Evolutionary conservation across 2,797 vertebrate species (phyloP).

Genomic region (Microctenopoma steveboyesi): DNA sequence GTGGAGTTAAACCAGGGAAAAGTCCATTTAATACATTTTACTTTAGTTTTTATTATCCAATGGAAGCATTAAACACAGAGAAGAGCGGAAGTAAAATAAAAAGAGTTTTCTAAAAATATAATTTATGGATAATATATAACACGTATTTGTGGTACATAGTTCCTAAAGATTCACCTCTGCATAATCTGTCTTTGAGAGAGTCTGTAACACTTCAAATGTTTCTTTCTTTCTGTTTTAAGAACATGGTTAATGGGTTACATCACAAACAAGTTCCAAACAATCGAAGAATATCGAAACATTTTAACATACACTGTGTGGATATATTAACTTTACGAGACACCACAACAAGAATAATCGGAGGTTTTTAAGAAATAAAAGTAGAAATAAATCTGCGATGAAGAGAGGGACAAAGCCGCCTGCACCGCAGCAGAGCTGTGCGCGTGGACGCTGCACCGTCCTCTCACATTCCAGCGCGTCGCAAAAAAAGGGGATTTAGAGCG

Average conservation of each 20-base stretch:
- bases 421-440: constrained; percentile 42
- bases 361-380: constrained; percentile 14
- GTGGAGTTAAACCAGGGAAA: constrained; percentile 48
- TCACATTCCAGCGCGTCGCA: constrained; percentile 76
- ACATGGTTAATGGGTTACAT: not conserved
- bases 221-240: not conserved
- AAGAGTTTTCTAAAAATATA: constrained; percentile 11
- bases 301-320: not conserved
- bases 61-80: not conserved
- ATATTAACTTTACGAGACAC: not conserved
- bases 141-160: not conserved
- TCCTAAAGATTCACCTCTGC: not conserved
- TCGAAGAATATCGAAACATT: not conserved
- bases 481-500: constrained; percentile 73
- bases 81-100: constrained; percentile 7
- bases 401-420: not conserved
- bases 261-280: constrained; percentile 1
- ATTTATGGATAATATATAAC: not conserved
- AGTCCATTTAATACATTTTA: constrained; percentile 41
- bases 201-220: not conserved
- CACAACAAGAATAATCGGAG: not conserved
- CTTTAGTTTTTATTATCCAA: constrained; percentile 7
- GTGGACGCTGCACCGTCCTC: constrained; percentile 65
- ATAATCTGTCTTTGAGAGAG: not conserved
- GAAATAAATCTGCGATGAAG: constrained; percentile 50